A percentile compares a stretch with the other conserved stretches of the same genome.
phyloP scores from a whole-genome alignment of 2,888 invertebrate genomes.

The Mechanitis mazaeus region DNA sequence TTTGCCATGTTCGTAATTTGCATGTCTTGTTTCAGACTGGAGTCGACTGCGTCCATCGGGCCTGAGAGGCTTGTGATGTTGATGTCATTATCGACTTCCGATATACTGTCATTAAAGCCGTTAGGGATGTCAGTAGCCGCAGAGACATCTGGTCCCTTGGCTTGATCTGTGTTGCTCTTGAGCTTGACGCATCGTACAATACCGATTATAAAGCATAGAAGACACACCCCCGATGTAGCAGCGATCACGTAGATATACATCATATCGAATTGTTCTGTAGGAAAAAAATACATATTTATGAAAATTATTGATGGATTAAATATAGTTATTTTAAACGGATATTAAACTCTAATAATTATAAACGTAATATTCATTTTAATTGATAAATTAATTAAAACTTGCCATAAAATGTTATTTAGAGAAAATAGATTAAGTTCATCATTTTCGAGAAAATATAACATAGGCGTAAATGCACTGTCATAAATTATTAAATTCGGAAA shows the following conservation, averaged over 20 bases:
- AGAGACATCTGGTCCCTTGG: conserved; percentile 82
- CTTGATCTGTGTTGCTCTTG: conserved; percentile 78
- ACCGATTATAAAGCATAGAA: conserved; percentile 83
- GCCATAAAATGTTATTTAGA: no score
- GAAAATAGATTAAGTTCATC: no score
- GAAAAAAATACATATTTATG: conserved; percentile 8
- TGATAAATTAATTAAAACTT: no score
- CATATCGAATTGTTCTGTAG: conserved; percentile 84
- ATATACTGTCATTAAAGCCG: conserved; percentile 91
- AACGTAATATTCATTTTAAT: no score
- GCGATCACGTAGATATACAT: conserved; percentile 90
- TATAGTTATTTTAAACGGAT: neutral
- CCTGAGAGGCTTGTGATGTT: conserved; percentile 82
- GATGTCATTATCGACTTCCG: conserved; percentile 88
- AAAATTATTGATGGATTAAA: no score
- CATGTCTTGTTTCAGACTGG: conserved; percentile 64
- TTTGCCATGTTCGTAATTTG: conserved; percentile 60
- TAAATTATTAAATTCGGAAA: conserved; percentile 1
- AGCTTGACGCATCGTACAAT: conserved; percentile 83
- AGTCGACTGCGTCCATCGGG: conserved; percentile 75
- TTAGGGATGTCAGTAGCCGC: conserved; percentile 87
- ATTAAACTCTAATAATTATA: no score
- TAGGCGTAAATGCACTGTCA: no score
- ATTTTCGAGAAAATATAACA: no score
- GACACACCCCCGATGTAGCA: conserved; percentile 82